Evolutionary conservation across 2,797 vertebrate species (phyloP).

Genomic region (Podarcis lilfordi): DNA sequence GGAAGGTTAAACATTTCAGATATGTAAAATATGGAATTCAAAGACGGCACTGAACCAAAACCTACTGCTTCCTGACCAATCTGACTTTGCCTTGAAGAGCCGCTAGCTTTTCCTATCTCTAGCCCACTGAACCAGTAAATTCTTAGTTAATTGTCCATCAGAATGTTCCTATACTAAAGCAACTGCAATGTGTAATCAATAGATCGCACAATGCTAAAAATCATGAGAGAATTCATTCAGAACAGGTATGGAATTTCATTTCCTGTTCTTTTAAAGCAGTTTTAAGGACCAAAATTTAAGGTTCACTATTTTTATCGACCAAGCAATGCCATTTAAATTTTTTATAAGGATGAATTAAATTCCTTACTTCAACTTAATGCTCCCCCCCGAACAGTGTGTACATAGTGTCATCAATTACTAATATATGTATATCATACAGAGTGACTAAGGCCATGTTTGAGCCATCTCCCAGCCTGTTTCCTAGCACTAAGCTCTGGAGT

Average conservation of each 20-base stretch:
- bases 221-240: constrained; percentile 14
- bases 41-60: constrained; percentile 22
- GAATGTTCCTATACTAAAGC: constrained; percentile 9
- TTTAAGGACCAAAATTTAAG: constrained; percentile 38
- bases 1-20: constrained; percentile 15
- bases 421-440: constrained; percentile 16
- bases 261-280: constrained; percentile 24
- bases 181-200: constrained; percentile 9
- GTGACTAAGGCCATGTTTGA: too few species aligned
- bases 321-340: constrained; percentile 29
- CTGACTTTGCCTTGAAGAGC: constrained; percentile 3
- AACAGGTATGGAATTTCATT: not conserved
- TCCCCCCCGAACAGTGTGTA: constrained; percentile 43
- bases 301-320: constrained; percentile 37
- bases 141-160: constrained; percentile 2
- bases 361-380: constrained; percentile 43
- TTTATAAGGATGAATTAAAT: constrained; percentile 41
- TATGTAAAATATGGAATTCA: constrained; percentile 29
- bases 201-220: constrained; percentile 26
- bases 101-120: constrained; percentile 6
- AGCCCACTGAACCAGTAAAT: constrained; percentile 15
- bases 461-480: too few species aligned
- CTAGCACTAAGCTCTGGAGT: too few species aligned
- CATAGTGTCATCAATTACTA: constrained; percentile 50
- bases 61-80: constrained; percentile 10